Evolutionary conservation across 1,140 invertebrate species (phyloP).

Genomic region (Listronotus oregonensis): DNA sequence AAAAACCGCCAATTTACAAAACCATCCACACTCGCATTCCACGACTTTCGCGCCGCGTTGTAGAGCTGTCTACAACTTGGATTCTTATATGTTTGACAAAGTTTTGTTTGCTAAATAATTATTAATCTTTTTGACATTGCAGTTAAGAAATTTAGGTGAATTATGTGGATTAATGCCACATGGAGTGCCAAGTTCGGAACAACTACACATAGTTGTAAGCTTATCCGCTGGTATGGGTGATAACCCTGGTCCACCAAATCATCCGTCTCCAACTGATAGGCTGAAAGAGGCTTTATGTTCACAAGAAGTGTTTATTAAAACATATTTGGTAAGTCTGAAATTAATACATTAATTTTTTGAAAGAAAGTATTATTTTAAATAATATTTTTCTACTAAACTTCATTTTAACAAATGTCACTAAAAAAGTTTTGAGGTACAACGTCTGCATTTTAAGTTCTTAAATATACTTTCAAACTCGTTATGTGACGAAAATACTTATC

Average conservation of each 20-base stretch:
- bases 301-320: conserved; percentile 85
- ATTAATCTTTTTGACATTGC: conserved; percentile 4
- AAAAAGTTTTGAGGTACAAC: no score
- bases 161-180: conserved; percentile 92
- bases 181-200: conserved; percentile 79
- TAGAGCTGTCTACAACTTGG: no score
- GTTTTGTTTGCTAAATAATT: no score
- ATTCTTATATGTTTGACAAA: no score
- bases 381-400: not conserved
- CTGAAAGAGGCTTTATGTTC: conserved; percentile 90
- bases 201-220: conserved; percentile 87
- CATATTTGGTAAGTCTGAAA: conserved; percentile 72
- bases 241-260: conserved; percentile 59
- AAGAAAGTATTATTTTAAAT: no score
- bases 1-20: no score
- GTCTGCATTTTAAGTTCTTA: no score
- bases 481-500: no score
- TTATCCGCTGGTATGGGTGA: conserved; percentile 89
- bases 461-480: no score
- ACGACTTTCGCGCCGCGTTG: no score
- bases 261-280: conserved; percentile 78
- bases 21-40: no score
- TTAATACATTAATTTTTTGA: no score
- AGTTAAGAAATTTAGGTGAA: conserved; percentile 85
- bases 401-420: not conserved